Conservation (phyloP, 1,140 invertebrate genomes). For the Geopemphigus sp. region DNA sequence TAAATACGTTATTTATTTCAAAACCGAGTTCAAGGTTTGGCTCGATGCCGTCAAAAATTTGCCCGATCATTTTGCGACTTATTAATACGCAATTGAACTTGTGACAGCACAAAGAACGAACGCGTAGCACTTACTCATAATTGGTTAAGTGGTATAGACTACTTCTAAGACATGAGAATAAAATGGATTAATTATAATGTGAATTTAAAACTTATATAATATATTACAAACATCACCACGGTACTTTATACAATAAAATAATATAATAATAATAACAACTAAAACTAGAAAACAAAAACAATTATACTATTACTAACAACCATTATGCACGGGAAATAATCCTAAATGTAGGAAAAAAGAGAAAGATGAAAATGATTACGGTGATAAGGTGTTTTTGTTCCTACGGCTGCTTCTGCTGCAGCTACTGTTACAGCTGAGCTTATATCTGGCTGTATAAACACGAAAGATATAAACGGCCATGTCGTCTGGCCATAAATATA, state of each 20-base stretch:
- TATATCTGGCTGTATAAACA: background rate
- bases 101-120: background rate
- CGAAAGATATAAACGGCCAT: slow-evolving; percentile 8
- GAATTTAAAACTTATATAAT: background rate
- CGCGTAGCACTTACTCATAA: slow-evolving; percentile 35
- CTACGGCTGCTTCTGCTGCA: too few species aligned
- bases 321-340: slow-evolving; percentile 1
- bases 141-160: background rate
- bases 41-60: background rate
- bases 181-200: background rate
- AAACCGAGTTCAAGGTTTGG: slow-evolving; percentile 26
- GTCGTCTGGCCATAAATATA: slow-evolving; percentile 14
- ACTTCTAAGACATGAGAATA: background rate
- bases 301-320: slow-evolving; percentile 38
- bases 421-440: too few species aligned
- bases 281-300: slow-evolving; percentile 43
- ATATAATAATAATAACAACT: slow-evolving; percentile 16
- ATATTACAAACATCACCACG: background rate
- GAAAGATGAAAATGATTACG: background rate
- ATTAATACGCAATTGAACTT: background rate
- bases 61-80: slow-evolving; percentile 25
- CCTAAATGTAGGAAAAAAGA: slow-evolving; percentile 10
- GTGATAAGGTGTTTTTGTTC: slow-evolving; percentile 43
- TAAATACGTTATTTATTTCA: slow-evolving; percentile 21
- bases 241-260: background rate